Evolutionary conservation across 2,797 vertebrate genomes (phyloP), one percentile per base, ranked within the genome.

Genomic region (Gymnopithys bicolor): DNA sequence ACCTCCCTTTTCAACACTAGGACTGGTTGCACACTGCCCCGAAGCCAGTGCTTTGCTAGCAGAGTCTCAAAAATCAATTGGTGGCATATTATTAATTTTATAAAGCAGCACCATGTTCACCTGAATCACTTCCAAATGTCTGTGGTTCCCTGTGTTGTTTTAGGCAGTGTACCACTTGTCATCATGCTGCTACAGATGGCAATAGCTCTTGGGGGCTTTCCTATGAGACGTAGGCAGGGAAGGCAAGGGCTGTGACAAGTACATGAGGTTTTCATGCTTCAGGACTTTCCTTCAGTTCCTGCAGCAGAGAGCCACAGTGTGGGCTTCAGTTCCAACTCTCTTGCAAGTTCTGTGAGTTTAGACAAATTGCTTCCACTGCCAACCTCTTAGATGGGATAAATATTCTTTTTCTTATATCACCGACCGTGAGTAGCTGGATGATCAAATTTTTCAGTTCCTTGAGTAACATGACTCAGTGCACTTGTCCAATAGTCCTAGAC

Each of bases 91-190:
- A 96, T 86, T 96, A 89, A 41, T 82, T 95, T 96, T 83, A 91
- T 93, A 97, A 95, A 96, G 77, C 92, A 92, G 93, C 82, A 87
- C 89, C 71, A 23, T 58, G 69, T 93, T 95, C 89, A 93, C 78
- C 90, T 88, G 96, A 96, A 93, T 89, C 56, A 1, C 60, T 96
- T 95, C 94, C 95, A 94, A 95, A 51, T 68, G 93, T 89, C 89
- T 97, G 93, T 91, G 85, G 85, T 87, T 96, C 95, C 92, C 82
- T 52, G 91, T 81, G 92, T 94, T 89, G 55, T 94, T 96, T 91
- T 16, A 88, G 59, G 77, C 87, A 84, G 62, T 15, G 84, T 33
- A 93, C 87, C 87, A 35, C 75, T 97, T 94, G 79, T 94, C 89
- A 85, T 96, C 89, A 43, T 43, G 67, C 87, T 82, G 74, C 80